Conservation (phyloP, 2,888 invertebrate species). For the Epirrhoe alternata region DNA sequence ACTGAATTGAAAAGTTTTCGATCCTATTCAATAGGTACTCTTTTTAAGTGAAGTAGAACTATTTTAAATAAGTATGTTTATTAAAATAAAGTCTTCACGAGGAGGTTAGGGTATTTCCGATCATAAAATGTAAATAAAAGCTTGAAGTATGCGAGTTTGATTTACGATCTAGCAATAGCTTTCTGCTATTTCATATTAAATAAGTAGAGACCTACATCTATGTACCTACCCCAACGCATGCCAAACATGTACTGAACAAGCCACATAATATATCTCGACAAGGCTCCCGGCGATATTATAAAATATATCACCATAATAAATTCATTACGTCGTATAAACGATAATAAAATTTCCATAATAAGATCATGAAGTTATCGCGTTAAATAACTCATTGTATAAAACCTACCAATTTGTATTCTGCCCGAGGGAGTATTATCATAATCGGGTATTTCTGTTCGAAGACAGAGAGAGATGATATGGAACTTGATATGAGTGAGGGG, state of each 20-base stretch:
- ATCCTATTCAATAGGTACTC: not conserved
- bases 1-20: conserved; percentile 2
- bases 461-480: conserved; percentile 48
- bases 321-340: conserved; percentile 47
- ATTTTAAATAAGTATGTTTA: not conserved
- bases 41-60: not conserved
- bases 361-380: conserved; percentile 63
- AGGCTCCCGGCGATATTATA: conserved; percentile 34
- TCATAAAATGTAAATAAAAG: conserved; percentile 9
- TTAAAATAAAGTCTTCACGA: not conserved
- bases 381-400: conserved; percentile 81
- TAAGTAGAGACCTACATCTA: conserved; percentile 6
- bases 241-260: conserved; percentile 21
- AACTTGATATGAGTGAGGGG: conserved; percentile 39
- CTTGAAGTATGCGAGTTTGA: conserved; percentile 16
- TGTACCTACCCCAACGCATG: conserved; percentile 23
- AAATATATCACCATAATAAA: conserved; percentile 47
- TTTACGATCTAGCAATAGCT: conserved; percentile 21
- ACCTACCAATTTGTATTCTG: conserved; percentile 80
- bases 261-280: conserved; percentile 30
- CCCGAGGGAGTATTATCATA: conserved; percentile 70
- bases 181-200: conserved; percentile 17
- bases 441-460: conserved; percentile 56
- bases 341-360: conserved; percentile 55
- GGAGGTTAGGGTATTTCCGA: conserved; percentile 8